Base-by-base conservation (phyloP, 2,888 invertebrate genomes). In the Timandra comae region DNA sequence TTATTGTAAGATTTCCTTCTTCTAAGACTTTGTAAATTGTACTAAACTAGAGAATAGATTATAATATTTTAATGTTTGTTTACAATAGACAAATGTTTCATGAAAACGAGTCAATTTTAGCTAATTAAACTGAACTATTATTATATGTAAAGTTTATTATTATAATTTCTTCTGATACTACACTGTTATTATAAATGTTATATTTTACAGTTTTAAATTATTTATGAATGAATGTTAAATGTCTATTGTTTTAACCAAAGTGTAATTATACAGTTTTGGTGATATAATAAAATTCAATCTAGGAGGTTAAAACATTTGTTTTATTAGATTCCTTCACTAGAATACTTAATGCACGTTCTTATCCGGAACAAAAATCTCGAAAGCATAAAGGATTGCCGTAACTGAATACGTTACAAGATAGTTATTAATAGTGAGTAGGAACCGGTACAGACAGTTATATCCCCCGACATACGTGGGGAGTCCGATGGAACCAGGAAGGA, bases 31-130 rank as follows among this genome's bases (percentile, higher is more conserved):
- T 42, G 25, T 41, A 38, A 41, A 31, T 36, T 35, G 39, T 29
- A 30, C 31, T 46, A 38, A 21, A 21, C 11, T 24, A 24, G 24
- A 9, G 11, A 24, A 10, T 24, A 24, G 9, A 34, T 27, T 32
- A 37, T 16, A n/a, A 16, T 16, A 16, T 16, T 16, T 16, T 5
- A 16, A 16, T 5, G 16, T 16, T 40, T 24, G 30, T 46, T 42
- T 50, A 44, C 49, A 51, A 49, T 47, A 43, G 41, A 38, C 38
- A 49, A 51, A 43, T 49, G 30, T 54, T 49, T 46, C 50, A 52
- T 33, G 49, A 53, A 62, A 58, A 52, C 51, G 62, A 56, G 77
- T 80, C 79, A 78, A 79, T 78, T 79, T 67, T 63, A 74, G 57
- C 46, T 41, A 45, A 49, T 54, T 49, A 49, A 47, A 42, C 35